Conservation (phyloP, 1,140 invertebrate genomes). For the Ylistrum balloti region DNA sequence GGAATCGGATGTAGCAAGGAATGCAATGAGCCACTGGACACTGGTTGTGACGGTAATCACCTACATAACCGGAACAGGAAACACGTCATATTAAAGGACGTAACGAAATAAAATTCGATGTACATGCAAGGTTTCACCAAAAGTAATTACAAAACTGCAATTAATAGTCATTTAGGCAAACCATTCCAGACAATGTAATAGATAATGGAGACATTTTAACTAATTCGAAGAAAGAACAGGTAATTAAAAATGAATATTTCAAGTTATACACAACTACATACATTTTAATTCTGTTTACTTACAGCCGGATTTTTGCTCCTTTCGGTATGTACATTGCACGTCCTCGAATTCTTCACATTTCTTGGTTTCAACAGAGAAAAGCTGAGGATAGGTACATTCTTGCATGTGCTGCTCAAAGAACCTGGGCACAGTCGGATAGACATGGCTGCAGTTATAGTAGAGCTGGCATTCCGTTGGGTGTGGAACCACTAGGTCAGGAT, state of each 20-base stretch:
- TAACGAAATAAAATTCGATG: no score
- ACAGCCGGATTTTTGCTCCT: conserved; percentile 63
- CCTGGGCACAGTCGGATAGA: conserved; percentile 49
- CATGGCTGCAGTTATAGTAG: conserved; percentile 66
- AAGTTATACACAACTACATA: no score
- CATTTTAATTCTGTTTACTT: conserved; percentile 49
- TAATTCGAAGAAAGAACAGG: no score
- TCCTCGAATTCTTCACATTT: conserved; percentile 61
- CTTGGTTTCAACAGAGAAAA: conserved; percentile 60
- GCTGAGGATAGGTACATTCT: conserved; percentile 70
- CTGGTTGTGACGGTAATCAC: conserved; percentile 67
- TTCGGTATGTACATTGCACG: conserved; percentile 67
- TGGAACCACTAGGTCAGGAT: conserved; percentile 53
- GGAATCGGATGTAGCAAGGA: conserved; percentile 63
- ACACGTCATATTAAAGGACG: neutral
- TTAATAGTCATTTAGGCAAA: no score
- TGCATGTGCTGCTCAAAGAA: conserved; percentile 64
- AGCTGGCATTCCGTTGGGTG: conserved; percentile 68
- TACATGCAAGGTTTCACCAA: no score
- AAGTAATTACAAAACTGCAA: no score
- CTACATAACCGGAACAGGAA: conserved; percentile 48
- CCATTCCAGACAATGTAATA: no score
- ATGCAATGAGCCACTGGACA: conserved; percentile 69
- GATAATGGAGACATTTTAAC: no score
- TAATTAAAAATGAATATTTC: no score